These are phyloP conservation scores for Cryptus armator DNA, from an alignment of 2,888 invertebrate species.

Conservation along the genomic window DNA sequence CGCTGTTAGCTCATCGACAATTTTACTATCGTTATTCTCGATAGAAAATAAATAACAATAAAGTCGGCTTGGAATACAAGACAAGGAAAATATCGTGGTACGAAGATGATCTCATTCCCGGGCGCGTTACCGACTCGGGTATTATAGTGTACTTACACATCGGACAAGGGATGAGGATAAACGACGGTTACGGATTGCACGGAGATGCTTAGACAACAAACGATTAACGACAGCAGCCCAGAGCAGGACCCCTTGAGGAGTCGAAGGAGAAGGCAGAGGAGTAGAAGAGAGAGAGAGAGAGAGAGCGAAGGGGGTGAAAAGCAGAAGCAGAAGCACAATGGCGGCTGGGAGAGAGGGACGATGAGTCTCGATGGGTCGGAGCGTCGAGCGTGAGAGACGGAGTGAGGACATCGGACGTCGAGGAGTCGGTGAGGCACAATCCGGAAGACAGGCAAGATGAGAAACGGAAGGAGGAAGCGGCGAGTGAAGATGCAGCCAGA, in stretches of 20 bases:
- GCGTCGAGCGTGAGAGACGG: constrained; percentile 15
- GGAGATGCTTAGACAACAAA: constrained; percentile 82
- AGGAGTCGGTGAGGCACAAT: constrained; percentile 19
- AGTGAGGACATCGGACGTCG: constrained; percentile 37
- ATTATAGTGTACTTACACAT: constrained; percentile 61
- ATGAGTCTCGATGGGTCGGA: too few species aligned
- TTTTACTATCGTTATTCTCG: constrained; percentile 14
- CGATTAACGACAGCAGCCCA: constrained; percentile 80
- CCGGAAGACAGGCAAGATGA: constrained; percentile 61
- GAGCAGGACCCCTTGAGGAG: constrained; percentile 53
- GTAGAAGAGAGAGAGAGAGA: too few species aligned
- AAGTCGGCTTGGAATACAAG: constrained; percentile 51
- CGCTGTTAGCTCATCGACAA: background rate
- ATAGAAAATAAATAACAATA: constrained; percentile 34
- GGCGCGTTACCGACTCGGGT: constrained; percentile 52
- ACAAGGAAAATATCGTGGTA: constrained; percentile 58
- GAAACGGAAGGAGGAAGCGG: constrained; percentile 52
- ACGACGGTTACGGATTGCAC: constrained; percentile 72
- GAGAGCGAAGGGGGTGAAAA: constrained; percentile 43
- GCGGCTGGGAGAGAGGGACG: constrained; percentile 71
- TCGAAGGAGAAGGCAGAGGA: constrained; percentile 8
- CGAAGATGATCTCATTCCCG: constrained; percentile 50
- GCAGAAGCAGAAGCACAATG: constrained; percentile 72
- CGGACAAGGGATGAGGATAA: constrained; percentile 63
- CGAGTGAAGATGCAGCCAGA: constrained; percentile 56